Percentiles rank a stretch among this genome's conserved stretches.
These are phyloP conservation scores for Xiphophorus couchianus DNA, from an alignment of 2,113 vertebrate genomes.

Conservation along the genomic window DNA sequence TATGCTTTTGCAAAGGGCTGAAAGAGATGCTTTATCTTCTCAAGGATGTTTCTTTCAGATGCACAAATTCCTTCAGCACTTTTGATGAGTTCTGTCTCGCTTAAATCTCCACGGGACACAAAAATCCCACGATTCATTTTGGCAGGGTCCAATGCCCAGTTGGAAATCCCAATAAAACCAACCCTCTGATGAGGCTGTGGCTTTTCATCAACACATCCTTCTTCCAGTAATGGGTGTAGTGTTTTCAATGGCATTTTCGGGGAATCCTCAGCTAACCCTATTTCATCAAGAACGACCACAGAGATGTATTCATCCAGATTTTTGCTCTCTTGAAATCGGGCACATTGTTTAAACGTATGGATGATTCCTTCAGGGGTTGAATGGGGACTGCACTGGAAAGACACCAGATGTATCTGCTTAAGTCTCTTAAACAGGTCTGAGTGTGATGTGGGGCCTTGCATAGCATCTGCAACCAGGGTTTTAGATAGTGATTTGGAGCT, in stretches of 20 bases:
- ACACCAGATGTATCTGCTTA: constrained; percentile 94
- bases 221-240: constrained; percentile 93
- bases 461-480: constrained; percentile 93
- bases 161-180: constrained; percentile 95
- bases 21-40: constrained; percentile 84
- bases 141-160: constrained; percentile 97
- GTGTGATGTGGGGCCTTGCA: constrained; percentile 92
- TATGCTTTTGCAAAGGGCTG: constrained; percentile 87
- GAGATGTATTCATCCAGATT: constrained; percentile 91
- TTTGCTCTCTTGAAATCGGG: constrained; percentile 94
- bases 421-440: constrained; percentile 88
- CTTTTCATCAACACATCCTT: constrained; percentile 93
- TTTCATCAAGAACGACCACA: constrained; percentile 96
- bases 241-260: constrained; percentile 96
- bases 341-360: constrained; percentile 93
- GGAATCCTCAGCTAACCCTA: constrained; percentile 96
- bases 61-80: constrained; percentile 91
- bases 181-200: constrained; percentile 92
- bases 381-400: constrained; percentile 97
- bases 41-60: constrained; percentile 83
- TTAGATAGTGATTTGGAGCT: constrained; percentile 98
- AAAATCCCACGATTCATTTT: constrained; percentile 99
- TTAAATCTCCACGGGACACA: constrained; percentile 90
- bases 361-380: constrained; percentile 97
- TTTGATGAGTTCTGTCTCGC: constrained; percentile 84